Conservation (phyloP, 2,113 vertebrate species). For the Anolis sagrei region DNA sequence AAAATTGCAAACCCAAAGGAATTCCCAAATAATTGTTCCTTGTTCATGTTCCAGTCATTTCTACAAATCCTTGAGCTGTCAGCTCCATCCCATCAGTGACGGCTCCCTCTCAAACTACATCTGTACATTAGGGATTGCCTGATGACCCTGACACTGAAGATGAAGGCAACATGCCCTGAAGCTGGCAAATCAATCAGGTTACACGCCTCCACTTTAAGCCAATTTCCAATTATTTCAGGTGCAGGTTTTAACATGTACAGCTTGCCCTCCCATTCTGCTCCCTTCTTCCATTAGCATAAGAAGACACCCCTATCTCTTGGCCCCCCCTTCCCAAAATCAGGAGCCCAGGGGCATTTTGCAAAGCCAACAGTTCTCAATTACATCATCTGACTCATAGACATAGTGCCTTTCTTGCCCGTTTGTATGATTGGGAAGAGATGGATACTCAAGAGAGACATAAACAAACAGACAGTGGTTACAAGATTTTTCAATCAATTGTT, state of each 20-base stretch:
- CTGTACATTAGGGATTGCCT: conserved; percentile 12
- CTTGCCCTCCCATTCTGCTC: conserved; percentile 65
- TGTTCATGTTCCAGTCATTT: conserved; percentile 12
- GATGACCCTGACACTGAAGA: conserved; percentile 46
- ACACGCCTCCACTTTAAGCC: conserved; percentile 28
- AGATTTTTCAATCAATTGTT: conserved; percentile 16
- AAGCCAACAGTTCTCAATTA: conserved; percentile 65
- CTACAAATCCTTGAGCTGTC: conserved; percentile 35
- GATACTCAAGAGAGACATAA: conserved; percentile 9
- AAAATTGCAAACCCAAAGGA: background rate
- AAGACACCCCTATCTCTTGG: conserved; percentile 52
- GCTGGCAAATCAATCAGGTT: conserved; percentile 57
- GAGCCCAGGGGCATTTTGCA: conserved; percentile 63
- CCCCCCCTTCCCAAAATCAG: background rate
- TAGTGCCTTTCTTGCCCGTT: conserved; percentile 22
- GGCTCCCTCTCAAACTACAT: conserved; percentile 31
- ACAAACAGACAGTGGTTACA: background rate
- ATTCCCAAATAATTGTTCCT: background rate
- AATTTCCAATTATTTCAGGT: conserved; percentile 70
- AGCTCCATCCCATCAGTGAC: conserved; percentile 46
- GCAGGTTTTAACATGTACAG: conserved; percentile 66
- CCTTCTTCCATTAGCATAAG: conserved; percentile 61
- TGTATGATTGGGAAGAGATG: background rate
- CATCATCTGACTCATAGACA: conserved; percentile 58
- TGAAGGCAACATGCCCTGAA: conserved; percentile 50